Evolutionary conservation across 2,113 vertebrate genomes (phyloP), one percentile per base, ranked within the genome.

Genomic region (Pygathrix nemaeus): DNA sequence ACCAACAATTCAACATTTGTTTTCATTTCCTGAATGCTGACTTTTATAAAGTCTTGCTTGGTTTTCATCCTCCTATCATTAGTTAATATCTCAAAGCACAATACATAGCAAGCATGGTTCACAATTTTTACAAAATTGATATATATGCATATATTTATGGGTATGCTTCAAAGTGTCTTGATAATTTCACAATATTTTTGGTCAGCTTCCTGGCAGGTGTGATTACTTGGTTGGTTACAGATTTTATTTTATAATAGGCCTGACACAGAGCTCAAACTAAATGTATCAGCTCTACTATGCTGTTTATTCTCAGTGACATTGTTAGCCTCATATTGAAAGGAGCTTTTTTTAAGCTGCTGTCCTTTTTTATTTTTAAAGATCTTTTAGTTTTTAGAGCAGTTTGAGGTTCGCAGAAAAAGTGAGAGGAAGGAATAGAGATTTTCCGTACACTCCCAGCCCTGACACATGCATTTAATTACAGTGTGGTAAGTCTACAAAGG

Each of bases 31-130:
- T 81, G 38, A 80, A 78, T 83, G 55, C 45, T 50, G 45, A 45
- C 55, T 32, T 78, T 89, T 92, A 72, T 92, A 72, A 3, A 84
- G 61, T 73, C 48, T 96, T 61, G 25, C 50, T 84, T 84, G 25
- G 16, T 52, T 90, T 90, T 88, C 48, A 57, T 61, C 48, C 72
- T 88, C 48, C 72, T 88, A 35, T 82, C 57, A 64, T 50, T 64
- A 91, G 40, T 23, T 93, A 94, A 70, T 59, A 91, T 18, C 66
- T 86, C 72, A 92, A 94, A 95, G 55, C n/a, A 95, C 13, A 90
- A 82, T 79, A 78, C 27, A 68, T 17, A 93, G 20, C 70, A 78
- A 76, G 59, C 21, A 40, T 14, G 23, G 38, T 18, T 90, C 75
- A 92, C 27, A 86, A 20, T 68, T 64, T 82, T 83, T 32, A 21